These are phyloP conservation scores for Linepithema humile DNA, from an alignment of 1,140 invertebrate species.

Conservation along the genomic window DNA sequence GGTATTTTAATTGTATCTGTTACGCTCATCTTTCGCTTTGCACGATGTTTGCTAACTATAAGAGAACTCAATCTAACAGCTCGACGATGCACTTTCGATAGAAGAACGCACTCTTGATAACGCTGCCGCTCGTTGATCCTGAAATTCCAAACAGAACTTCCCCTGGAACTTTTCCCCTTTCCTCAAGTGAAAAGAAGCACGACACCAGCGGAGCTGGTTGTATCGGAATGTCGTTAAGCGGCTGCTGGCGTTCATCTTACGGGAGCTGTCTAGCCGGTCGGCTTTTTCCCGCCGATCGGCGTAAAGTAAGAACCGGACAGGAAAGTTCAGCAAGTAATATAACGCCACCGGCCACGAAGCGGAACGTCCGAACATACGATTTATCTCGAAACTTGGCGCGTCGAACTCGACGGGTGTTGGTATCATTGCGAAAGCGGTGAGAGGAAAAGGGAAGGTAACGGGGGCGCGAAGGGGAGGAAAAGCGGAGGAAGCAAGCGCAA, in stretches of 20 bases:
- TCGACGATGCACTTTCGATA: neutral
- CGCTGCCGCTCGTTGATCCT: neutral
- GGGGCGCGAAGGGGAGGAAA: neutral
- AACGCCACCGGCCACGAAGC: slow-evolving; percentile 41
- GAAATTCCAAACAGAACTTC: neutral
- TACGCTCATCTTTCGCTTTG: neutral
- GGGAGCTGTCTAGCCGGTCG: slow-evolving; percentile 37
- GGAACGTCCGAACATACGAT: slow-evolving; percentile 53
- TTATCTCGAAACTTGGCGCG: slow-evolving; percentile 57
- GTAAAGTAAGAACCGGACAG: slow-evolving; percentile 22
- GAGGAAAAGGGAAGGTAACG: neutral
- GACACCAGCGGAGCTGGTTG: neutral
- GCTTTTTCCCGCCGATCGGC: slow-evolving; percentile 23
- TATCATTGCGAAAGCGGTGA: slow-evolving; percentile 24
- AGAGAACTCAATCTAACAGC: no score
- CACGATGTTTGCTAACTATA: neutral
- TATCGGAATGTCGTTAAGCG: slow-evolving; percentile 54
- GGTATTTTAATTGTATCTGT: no score
- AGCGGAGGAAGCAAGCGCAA: neutral
- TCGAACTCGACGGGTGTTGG: slow-evolving; percentile 51
- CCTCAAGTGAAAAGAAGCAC: neutral
- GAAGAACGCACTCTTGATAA: neutral
- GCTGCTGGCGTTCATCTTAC: slow-evolving; percentile 49
- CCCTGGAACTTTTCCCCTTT: neutral
- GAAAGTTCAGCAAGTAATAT: slow-evolving; percentile 59